A percentile compares a stretch with the other conserved stretches of the same genome.
phyloP scores from a whole-genome alignment of 2,113 vertebrate species.

The Corapipo altera region DNA sequence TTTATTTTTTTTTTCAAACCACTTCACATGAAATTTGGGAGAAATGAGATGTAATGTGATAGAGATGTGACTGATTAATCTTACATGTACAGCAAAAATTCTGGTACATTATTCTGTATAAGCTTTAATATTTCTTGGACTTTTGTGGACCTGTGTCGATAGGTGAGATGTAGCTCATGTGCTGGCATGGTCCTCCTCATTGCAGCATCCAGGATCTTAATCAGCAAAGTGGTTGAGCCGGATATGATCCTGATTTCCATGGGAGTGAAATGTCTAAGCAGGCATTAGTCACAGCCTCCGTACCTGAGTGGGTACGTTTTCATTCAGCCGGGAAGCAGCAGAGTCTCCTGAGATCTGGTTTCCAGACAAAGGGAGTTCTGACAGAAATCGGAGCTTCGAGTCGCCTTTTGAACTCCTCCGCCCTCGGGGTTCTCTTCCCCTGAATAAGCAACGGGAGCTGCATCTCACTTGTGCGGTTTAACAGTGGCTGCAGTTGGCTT shows the following conservation, averaged over 20 bases:
- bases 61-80: background rate
- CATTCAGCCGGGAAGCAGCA: background rate
- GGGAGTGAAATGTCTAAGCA: background rate
- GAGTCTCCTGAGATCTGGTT: background rate
- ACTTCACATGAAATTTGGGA: background rate
- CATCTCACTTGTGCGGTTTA: background rate
- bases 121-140: background rate
- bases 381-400: background rate
- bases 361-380: background rate
- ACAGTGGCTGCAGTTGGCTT: background rate
- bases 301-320: background rate
- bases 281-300: background rate
- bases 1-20: background rate
- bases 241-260: background rate
- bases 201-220: background rate
- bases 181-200: background rate
- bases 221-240: background rate
- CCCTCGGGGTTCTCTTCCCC: background rate
- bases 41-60: background rate
- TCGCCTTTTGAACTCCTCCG: background rate
- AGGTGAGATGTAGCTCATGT: background rate
- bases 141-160: background rate
- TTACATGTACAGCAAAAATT: background rate
- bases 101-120: background rate
- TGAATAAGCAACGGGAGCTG: background rate